Base-by-base conservation (phyloP, 2,888 invertebrate species). In the Mythimna ferrago region DNA sequence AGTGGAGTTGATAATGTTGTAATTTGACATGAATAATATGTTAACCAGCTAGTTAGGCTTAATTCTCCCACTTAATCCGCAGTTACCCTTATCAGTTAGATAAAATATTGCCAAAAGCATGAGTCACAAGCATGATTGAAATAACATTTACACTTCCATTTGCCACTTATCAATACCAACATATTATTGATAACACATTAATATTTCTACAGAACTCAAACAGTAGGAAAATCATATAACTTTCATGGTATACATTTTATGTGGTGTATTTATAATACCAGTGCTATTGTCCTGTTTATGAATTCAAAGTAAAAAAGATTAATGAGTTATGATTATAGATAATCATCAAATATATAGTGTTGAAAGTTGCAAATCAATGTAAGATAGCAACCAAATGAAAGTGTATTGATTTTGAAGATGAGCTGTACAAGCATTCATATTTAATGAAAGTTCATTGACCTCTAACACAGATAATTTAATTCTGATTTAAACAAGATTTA, bases 131-230 rank as follows among this genome's bases (percentile, higher is more conserved):
- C 66, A 35, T 54, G 65, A 75, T 75, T 63, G 67, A 11, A 66
- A 51, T 58, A 48, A 80, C 80, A 83, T 80, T 80, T 64, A 60
- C 71, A 82, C 48, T 56, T 66, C 57, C 61, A 83, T 83, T 72
- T 72, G 11, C 65, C 64, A 74, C 80, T 73, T 83, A 83, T 85
- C 85, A 80, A 77, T 71, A 67, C 66, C 51, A 66, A 83, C 80
- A 80, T 79, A 80, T 74, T 66, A 69, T 70, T 71, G 80, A 83
- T 81, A 81, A 83, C 66, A 56, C 32, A 64, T 66, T 78, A 68
- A 71, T 54, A 56, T 81, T 53, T 16, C 51, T 41, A 61, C 56
- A 63, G 11, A 32, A 41, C 66, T 66, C 51, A 54, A 63, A 73
- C 83, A 82, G 83, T 79, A 80, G 80, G 74, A 70, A 73, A 79